Evolutionary conservation across 2,113 vertebrate species (phyloP).

Genomic region (Emydocephalus ijimae): DNA sequence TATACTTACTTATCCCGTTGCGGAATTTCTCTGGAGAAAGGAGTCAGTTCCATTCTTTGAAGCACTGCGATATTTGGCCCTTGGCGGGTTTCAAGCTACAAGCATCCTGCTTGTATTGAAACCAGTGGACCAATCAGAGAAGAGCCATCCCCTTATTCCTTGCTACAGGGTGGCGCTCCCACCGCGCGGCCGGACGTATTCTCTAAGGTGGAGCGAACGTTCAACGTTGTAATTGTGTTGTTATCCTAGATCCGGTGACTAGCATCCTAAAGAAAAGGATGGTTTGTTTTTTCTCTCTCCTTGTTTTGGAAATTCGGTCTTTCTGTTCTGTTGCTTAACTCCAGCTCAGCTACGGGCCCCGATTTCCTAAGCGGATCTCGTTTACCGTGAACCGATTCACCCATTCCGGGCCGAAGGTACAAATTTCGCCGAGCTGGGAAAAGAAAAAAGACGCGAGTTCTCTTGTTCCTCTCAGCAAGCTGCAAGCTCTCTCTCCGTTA

Average conservation of each 20-base stretch:
- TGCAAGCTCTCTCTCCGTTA: neutral
- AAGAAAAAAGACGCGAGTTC: neutral
- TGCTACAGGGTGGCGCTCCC: neutral
- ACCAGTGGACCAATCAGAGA: neutral
- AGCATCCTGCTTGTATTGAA: neutral
- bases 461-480: neutral
- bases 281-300: neutral
- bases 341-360: neutral
- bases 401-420: neutral
- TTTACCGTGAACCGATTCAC: neutral
- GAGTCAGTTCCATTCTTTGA: neutral
- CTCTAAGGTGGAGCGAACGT: slow-evolving; percentile 44
- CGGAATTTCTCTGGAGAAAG: neutral
- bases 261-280: neutral
- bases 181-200: neutral
- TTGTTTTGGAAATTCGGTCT: neutral
- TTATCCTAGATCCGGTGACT: rapidly evolving
- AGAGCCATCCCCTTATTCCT: neutral
- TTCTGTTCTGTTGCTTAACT: neutral
- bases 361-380: neutral
- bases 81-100: neutral
- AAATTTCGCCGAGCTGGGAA: neutral
- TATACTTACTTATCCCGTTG: neutral
- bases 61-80: neutral
- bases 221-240: neutral